Evolutionary conservation across 1,140 invertebrate genomes (phyloP).

Genomic region (Pantala flavescens): DNA sequence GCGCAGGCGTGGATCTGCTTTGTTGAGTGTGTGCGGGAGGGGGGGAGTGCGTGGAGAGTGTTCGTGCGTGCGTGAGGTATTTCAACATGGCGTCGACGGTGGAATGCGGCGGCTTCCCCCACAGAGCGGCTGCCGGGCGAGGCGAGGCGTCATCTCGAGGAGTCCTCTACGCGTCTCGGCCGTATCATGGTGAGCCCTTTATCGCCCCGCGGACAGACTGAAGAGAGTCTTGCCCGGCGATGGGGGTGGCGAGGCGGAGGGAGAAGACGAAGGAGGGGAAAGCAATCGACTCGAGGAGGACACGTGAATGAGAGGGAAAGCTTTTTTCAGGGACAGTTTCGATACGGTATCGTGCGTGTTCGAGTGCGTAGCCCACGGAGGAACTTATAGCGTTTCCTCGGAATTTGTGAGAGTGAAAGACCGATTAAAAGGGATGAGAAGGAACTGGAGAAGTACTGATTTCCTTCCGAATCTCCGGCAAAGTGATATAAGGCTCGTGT

Average conservation of each 20-base stretch:
- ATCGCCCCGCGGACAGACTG: background rate
- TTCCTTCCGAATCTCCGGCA: too few relatives aligned
- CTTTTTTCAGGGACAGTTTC: background rate
- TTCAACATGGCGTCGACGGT: background rate
- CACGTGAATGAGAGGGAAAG: background rate
- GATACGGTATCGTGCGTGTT: background rate
- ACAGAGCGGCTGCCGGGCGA: background rate
- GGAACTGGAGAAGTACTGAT: too few relatives aligned
- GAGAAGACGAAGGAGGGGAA: background rate
- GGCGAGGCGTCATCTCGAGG: background rate
- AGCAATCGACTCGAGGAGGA: background rate
- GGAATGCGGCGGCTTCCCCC: background rate
- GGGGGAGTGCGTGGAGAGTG: background rate
- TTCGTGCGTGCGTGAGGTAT: background rate
- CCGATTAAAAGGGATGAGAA: too few relatives aligned
- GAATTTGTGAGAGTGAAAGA: too few relatives aligned
- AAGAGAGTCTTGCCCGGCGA: background rate
- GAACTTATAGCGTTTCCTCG: too few relatives aligned
- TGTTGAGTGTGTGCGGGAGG: background rate
- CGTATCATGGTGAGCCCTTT: slow-evolving; percentile 4
- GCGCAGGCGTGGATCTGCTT: background rate
- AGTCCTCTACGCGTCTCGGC: background rate
- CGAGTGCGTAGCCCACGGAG: too few relatives aligned
- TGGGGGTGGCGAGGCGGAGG: background rate
- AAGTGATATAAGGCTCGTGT: too few relatives aligned